Evolutionary conservation across 2,797 vertebrate genomes (phyloP), one percentile per base, ranked within the genome.

Genomic region (Rhynchonycteris naso): DNA sequence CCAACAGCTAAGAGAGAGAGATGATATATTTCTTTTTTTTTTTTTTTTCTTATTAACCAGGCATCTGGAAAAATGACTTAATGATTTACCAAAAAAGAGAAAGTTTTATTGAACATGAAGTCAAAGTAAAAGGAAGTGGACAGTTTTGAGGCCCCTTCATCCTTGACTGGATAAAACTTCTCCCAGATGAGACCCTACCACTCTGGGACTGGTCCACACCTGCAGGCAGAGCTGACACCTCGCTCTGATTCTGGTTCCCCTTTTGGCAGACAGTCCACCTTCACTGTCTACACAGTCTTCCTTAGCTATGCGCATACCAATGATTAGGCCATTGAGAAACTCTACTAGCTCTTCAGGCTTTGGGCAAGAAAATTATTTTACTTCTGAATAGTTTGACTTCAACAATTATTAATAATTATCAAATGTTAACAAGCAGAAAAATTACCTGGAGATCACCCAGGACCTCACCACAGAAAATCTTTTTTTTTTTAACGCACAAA

Each of bases 11-110:
- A 78, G 65, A 58, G 33, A 88, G 33, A 88, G 65, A 22, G 16
- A 59, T 69, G 18, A 71, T 33, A 19, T 56, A 69, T 28, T 83
- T 78, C 33, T 80, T 95, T 95, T 89, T n/a, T 66, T 94, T 92
- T 80, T 95, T 95, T 89, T n/a, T 66, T 94, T 92, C 61, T 80
- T 80, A 78, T 66, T 95, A 94, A 90, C 47, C 33, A 88, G 87
- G 52, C 10, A 72, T 26, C 30, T 74, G 28, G 28, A 95, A 74
- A 63, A 30, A 88, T 52, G 30, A 84, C 93, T 79, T 88, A 90
- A 87, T 86, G 16, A 95, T 84, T 82, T 80, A 56, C 12, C 2
- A 28, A 66, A 80, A 21, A n/a, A 61, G 35, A 35, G 61, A n/a
- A 63, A 47, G 28, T 89, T 81, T 95, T 87, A 91, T 14, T 30